phyloP scores from a whole-genome alignment of 2,113 vertebrate genomes.

The Ceyx cyanopectus region DNA sequence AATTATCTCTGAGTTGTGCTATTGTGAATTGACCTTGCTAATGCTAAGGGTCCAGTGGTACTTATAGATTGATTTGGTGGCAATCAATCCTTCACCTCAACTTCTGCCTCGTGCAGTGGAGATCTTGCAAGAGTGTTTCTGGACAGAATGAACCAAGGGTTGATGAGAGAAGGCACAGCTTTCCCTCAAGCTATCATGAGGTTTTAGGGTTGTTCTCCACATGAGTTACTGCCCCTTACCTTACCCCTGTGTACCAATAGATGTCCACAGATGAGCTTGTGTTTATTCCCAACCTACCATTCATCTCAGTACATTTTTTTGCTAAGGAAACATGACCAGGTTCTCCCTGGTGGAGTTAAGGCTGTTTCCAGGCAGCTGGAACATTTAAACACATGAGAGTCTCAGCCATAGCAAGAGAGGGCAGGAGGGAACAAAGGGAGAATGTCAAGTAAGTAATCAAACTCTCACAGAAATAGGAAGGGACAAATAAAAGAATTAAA shows the following conservation, averaged over 20 bases:
- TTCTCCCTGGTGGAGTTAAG: not conserved
- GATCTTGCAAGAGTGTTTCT: not conserved
- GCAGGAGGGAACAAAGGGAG: not conserved
- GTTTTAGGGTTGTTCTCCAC: not conserved
- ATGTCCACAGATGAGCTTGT: not conserved
- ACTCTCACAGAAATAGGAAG: not conserved
- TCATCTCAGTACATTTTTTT: not conserved
- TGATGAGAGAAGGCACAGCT: not conserved
- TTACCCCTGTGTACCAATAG: not conserved
- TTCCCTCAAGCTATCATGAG: not conserved
- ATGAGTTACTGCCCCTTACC: not conserved
- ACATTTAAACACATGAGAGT: not conserved
- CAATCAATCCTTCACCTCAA: not conserved
- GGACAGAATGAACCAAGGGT: not conserved
- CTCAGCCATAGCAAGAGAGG: not conserved
- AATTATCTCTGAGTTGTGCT: rapidly evolving
- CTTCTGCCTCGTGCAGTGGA: not conserved
- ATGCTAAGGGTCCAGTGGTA: not conserved
- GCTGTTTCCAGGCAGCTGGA: not conserved
- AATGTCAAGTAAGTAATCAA: not conserved
- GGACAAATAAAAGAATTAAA: not conserved
- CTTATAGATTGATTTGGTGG: not conserved
- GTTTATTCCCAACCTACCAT: not conserved
- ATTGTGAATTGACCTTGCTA: not conserved
- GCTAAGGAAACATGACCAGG: not conserved